Percentiles rank a stretch among this genome's conserved stretches.
phyloP scores from a whole-genome alignment of 2,113 vertebrate species.

The Crotalus helleri region DNA sequence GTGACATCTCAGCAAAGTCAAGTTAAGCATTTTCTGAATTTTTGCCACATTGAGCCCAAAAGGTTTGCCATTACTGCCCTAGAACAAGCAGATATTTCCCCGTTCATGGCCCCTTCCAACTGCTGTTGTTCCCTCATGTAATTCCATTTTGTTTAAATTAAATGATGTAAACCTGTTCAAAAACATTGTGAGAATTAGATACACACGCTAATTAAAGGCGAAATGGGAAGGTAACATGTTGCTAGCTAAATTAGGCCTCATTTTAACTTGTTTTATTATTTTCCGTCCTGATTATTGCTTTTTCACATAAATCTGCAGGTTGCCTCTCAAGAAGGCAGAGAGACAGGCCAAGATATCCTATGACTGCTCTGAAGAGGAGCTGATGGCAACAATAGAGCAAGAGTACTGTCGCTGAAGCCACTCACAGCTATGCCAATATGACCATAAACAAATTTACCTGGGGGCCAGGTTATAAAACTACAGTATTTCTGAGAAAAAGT shows the following conservation, averaged over 20 bases:
- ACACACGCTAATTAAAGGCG: background rate
- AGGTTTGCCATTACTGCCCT: background rate
- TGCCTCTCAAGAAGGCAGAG: background rate
- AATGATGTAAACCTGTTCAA: background rate
- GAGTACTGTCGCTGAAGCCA: constrained; percentile 66
- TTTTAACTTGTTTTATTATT: accelerated
- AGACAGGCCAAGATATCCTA: constrained; percentile 53
- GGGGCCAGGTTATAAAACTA: constrained; percentile 1
- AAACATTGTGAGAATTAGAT: background rate
- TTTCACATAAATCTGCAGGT: constrained; percentile 38
- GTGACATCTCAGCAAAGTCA: background rate
- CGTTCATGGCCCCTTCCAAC: background rate
- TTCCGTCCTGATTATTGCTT: constrained; percentile 8
- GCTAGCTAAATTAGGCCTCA: background rate
- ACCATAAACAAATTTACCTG: background rate
- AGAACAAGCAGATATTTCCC: too few species aligned
- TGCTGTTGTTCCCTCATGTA: background rate
- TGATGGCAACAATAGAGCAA: constrained; percentile 76
- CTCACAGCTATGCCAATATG: accelerated
- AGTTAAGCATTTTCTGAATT: background rate
- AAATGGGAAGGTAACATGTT: background rate
- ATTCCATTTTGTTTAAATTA: background rate
- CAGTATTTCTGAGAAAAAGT: accelerated
- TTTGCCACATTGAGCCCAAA: background rate
- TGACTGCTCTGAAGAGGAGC: constrained; percentile 70